Conservation (phyloP, 2,888 invertebrate species). For the Standfussiana lucernea region DNA sequence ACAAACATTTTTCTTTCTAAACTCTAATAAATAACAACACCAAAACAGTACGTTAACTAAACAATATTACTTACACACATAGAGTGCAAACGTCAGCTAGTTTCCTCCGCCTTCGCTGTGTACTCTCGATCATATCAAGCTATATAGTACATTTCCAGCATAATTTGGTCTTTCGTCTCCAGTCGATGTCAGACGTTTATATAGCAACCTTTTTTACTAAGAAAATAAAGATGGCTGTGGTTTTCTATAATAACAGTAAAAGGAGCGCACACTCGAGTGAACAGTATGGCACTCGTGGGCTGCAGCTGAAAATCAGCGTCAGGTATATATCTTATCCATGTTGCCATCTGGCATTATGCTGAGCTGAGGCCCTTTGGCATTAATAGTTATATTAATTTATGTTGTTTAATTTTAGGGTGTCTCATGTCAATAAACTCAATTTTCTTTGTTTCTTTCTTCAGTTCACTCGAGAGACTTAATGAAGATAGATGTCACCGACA, state of each 20-base stretch:
- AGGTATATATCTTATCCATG: no score
- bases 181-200: background rate
- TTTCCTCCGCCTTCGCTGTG: constrained; percentile 13
- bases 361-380: no score
- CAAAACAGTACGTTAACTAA: constrained; percentile 8
- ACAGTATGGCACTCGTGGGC: no score
- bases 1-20: background rate
- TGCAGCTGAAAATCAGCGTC: no score
- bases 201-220: background rate
- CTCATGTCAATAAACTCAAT: no score
- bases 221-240: background rate
- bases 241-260: background rate
- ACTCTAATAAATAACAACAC: constrained; percentile 35
- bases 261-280: background rate
- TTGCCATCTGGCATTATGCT: no score
- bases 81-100: constrained; percentile 42
- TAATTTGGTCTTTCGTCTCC: background rate
- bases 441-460: no score
- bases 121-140: background rate
- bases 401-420: no score
- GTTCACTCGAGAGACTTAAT: no score
- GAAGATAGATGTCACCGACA: no score
- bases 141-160: background rate
- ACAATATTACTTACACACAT: constrained; percentile 24
- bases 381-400: no score